Percentiles rank a stretch among this genome's conserved stretches.
phyloP scores from a whole-genome alignment of 2,113 vertebrate genomes.

The Telmatochromis sp. region DNA sequence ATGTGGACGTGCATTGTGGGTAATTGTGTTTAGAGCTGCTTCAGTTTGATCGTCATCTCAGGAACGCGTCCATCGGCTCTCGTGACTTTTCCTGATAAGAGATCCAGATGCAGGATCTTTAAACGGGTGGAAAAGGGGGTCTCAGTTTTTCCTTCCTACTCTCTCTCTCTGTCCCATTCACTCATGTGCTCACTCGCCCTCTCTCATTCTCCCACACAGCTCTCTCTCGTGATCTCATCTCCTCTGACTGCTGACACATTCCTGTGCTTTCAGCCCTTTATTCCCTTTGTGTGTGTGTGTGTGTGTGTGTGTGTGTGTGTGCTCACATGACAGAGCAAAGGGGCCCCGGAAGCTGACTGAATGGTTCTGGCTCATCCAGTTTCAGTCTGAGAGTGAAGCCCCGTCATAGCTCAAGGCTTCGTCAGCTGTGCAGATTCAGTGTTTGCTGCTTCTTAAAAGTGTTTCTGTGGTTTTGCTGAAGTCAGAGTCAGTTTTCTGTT shows the following conservation, averaged over 20 bases:
- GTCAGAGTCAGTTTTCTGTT: not conserved
- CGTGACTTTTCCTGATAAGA: not conserved
- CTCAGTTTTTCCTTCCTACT: not conserved
- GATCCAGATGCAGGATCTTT: not conserved
- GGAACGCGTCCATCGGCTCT: not conserved
- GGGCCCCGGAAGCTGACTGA: slow-evolving; percentile 16
- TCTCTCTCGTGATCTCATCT: slow-evolving; percentile 34
- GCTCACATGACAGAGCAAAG: slow-evolving; percentile 8
- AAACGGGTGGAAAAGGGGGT: not conserved
- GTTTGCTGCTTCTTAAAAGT: not conserved
- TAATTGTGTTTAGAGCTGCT: not conserved
- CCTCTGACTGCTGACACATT: slow-evolving; percentile 43
- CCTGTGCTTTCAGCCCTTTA: slow-evolving; percentile 37
- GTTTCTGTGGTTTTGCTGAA: not conserved
- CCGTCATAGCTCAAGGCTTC: not conserved
- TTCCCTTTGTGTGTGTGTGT: not conserved
- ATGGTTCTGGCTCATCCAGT: not conserved
- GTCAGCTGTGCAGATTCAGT: not conserved
- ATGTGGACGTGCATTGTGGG: not conserved
- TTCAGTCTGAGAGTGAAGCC: not conserved
- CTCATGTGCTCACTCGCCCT: not conserved
- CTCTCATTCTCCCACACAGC: not conserved
- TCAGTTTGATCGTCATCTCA: fast-evolving
- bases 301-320: not conserved
- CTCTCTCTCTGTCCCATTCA: not conserved